phyloP scores from a whole-genome alignment of 2,888 invertebrate genomes.

The Strigamia transsilvanica region DNA sequence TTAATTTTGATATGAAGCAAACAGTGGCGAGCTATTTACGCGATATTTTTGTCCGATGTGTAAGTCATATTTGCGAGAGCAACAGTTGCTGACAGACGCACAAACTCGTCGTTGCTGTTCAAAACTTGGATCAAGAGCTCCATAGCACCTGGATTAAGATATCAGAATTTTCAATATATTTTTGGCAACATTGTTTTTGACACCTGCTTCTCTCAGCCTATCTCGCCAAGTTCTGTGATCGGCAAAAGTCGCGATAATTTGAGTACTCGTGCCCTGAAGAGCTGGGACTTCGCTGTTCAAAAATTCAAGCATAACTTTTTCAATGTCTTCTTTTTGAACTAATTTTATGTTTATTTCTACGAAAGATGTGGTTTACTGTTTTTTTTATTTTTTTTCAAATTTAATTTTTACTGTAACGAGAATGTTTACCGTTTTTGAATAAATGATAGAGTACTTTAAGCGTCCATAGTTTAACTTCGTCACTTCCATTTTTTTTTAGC shows the following conservation, averaged over 20 bases:
- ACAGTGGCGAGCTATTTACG: not conserved
- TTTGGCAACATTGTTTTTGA: not conserved
- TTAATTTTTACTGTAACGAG: too few relatives aligned
- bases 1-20: not conserved
- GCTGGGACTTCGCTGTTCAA: not conserved
- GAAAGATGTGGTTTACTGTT: slow-evolving; percentile 15
- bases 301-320: not conserved
- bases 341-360: not conserved
- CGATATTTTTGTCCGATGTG: not conserved
- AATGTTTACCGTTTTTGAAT: slow-evolving; percentile 1
- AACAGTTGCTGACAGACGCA: not conserved
- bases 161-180: not conserved
- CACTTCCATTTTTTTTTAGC: not conserved
- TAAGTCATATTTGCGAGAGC: slow-evolving; percentile 1
- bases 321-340: slow-evolving; percentile 26
- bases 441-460: slow-evolving; percentile 3
- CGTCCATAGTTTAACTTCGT: not conserved
- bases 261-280: not conserved
- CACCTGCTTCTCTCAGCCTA: not conserved
- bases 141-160: not conserved
- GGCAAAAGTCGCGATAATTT: not conserved
- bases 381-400: too few relatives aligned
- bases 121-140: not conserved
- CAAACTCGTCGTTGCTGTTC: not conserved
- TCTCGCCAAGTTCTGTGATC: not conserved